These are phyloP conservation scores for Engraulis encrasicolus DNA, from an alignment of 2,113 vertebrate species.

Conservation along the genomic window DNA sequence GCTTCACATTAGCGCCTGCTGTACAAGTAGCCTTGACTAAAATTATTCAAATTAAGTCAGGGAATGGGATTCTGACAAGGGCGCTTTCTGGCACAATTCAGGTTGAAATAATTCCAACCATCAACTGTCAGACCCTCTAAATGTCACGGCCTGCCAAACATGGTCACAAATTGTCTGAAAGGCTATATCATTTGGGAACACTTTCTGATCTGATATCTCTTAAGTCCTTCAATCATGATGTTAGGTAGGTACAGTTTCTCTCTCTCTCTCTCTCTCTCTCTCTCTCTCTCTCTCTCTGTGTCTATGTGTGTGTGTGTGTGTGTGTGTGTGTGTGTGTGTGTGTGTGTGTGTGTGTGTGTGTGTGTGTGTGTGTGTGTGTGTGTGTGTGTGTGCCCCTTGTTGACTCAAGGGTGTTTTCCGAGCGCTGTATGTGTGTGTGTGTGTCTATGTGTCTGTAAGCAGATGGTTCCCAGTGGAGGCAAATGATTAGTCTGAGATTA, in stretches of 20 bases:
- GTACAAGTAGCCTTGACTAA: neutral
- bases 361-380: too few relatives aligned
- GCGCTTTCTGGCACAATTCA: neutral
- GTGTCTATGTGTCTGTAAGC: neutral
- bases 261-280: neutral
- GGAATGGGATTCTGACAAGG: neutral
- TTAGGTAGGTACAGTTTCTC: neutral
- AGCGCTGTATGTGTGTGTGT: neutral
- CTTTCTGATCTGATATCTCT: neutral
- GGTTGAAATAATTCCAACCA: neutral
- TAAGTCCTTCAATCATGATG: neutral
- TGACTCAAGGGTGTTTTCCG: neutral
- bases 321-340: neutral
- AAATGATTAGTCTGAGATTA: constrained; percentile 4
- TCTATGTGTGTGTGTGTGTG: neutral
- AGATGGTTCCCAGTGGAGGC: neutral
- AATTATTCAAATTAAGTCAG: neutral
- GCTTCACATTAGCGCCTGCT: neutral
- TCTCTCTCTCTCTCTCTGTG: neutral
- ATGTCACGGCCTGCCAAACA: neutral
- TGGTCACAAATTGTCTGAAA: neutral
- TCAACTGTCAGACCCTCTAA: neutral
- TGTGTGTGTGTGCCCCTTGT: neutral
- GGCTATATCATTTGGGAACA: neutral
- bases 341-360: neutral